Conservation (phyloP, 2,888 invertebrate species). For the Cataglyphis rosenhaueri region DNA sequence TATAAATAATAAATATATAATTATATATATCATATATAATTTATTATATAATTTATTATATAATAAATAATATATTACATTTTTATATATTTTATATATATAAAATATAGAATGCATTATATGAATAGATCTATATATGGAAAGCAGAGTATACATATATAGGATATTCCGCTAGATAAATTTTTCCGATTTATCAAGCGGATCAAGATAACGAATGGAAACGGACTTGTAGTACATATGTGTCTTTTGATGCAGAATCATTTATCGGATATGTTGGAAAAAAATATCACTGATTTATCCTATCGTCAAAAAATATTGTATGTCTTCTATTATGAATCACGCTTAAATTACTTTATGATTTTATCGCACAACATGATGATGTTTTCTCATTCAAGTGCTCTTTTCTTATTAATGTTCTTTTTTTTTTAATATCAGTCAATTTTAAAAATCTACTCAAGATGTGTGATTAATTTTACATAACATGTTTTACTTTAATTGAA, state of each 20-base stretch:
- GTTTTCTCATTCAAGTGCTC: background rate
- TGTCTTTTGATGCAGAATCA: background rate
- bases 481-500: background rate
- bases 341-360: background rate
- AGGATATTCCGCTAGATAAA: background rate
- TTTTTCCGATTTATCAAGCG: background rate
- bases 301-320: background rate
- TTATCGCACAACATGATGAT: background rate
- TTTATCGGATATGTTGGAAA: background rate
- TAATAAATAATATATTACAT: background rate
- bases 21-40: no score
- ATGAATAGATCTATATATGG: background rate
- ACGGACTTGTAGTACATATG: background rate
- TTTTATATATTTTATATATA: no score
- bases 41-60: background rate
- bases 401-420: background rate
- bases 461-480: background rate
- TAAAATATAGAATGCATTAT: background rate
- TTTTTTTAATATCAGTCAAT: background rate
- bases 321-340: background rate
- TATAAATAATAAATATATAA: background rate
- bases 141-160: background rate
- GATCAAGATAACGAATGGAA: background rate
- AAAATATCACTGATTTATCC: background rate
- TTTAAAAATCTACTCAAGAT: background rate